Evolutionary conservation across 2,888 invertebrate genomes (phyloP), one percentile per base, ranked within the genome.

Genomic region (Pollenia griseotomentosa): DNA sequence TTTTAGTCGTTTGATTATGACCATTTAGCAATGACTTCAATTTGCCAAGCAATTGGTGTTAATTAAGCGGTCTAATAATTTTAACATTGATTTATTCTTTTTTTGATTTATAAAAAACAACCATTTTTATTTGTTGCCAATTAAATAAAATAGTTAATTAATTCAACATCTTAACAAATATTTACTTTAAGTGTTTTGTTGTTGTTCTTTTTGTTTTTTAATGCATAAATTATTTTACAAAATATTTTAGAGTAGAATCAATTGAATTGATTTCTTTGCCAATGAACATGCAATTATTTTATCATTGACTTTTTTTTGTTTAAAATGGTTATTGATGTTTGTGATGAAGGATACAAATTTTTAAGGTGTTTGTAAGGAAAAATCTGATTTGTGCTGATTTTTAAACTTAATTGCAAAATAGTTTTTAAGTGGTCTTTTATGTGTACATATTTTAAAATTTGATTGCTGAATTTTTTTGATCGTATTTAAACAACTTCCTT

Each of bases 11-110:
- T 46, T 48, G 57, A 16, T 51, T 84, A 68, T 74, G 65, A 82
- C 81, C 84, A 75, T 84, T 87, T 87, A 87, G 87, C 87, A 87
- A 87, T 87, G 87, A 84, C 87, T 87, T 84, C 87, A 59, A 87
- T 83, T 84, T 79, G 74, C 77, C 77, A 77, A 71, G 71, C 77
- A 51, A 78, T 81, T 74, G 84, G 77, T 87, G 84, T 82, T 87
- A 82, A 81, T 82, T 84, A 82, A 84, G 84, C 87, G 84, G 87
- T 87, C 87, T 87, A 87, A 84, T 87, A 84, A 84, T 82, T 87
- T 66, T 78, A 78, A 70, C 84, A 87, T 84, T 87, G 84, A 87
- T 84, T 87, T 73, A 19, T 61, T 51, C 33, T 44, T 33, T 42
- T 59, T 53, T 61, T 23, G 57, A 33, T 33, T 33, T 33, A 33